Percentiles rank a stretch among this genome's conserved stretches.
These are phyloP conservation scores for Conus canariensis DNA, from an alignment of 2,888 invertebrate genomes.

Conservation along the genomic window DNA sequence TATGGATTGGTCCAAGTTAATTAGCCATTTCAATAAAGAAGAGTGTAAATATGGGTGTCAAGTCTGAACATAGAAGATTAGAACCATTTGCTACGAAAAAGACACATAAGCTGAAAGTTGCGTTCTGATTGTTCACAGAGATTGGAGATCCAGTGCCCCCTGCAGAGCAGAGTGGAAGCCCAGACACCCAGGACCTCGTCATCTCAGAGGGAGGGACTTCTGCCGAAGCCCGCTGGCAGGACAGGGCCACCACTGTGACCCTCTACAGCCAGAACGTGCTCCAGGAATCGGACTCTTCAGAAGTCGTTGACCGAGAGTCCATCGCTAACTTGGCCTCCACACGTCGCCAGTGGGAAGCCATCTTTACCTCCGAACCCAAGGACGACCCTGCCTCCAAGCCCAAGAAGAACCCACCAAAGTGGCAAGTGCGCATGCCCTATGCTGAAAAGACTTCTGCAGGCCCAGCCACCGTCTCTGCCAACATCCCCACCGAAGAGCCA, in stretches of 20 bases:
- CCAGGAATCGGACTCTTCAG: slow-evolving; percentile 66
- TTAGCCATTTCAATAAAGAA: too few species aligned
- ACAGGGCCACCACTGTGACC: slow-evolving; percentile 61
- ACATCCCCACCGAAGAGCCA: slow-evolving; percentile 44
- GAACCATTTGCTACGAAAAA: too few species aligned
- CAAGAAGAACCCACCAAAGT: slow-evolving; percentile 48
- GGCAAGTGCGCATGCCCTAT: slow-evolving; percentile 50
- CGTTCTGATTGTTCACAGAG: not conserved
- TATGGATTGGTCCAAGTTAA: too few species aligned
- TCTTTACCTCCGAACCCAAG: slow-evolving; percentile 41
- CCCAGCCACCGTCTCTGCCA: slow-evolving; percentile 49
- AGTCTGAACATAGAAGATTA: too few species aligned
- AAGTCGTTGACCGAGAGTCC: slow-evolving; percentile 68
- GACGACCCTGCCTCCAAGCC: slow-evolving; percentile 2
- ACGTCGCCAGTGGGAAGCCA: slow-evolving; percentile 66
- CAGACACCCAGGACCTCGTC: not conserved
- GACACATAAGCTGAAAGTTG: too few species aligned
- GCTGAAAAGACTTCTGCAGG: slow-evolving; percentile 14
- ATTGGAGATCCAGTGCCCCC: not conserved
- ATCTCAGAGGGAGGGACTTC: not conserved
- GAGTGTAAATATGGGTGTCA: too few species aligned
- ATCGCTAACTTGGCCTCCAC: slow-evolving; percentile 69
- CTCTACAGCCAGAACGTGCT: slow-evolving; percentile 70
- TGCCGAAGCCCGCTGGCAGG: slow-evolving; percentile 36
- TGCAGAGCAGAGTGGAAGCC: not conserved